Conservation (phyloP, 1,140 invertebrate genomes). For the Oedothorax gibbosus region DNA sequence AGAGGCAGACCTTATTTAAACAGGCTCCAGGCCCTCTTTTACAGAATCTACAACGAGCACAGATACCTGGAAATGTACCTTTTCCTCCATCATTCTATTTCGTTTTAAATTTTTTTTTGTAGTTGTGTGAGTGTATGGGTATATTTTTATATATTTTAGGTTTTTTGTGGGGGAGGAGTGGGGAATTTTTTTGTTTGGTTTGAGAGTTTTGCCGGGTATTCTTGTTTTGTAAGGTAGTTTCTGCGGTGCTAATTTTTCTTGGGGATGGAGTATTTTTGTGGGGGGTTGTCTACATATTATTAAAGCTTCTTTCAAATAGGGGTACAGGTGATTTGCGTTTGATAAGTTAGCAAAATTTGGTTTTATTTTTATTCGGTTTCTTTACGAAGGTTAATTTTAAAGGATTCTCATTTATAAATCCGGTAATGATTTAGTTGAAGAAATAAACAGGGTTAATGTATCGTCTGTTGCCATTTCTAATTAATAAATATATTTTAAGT, state of each 20-base stretch:
- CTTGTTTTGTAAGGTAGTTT: not conserved
- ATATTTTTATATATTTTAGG: slow-evolving; percentile 46
- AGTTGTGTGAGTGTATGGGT: not conserved
- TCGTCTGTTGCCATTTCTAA: no score
- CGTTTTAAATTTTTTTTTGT: not conserved
- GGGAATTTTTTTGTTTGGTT: not conserved
- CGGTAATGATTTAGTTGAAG: no score
- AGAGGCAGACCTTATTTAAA: slow-evolving; percentile 53
- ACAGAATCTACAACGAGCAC: slow-evolving; percentile 43
- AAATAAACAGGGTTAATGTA: no score
- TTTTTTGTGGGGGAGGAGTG: slow-evolving; percentile 23
- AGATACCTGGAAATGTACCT: slow-evolving; percentile 39
- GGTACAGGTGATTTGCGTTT: no score
- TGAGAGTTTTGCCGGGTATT: slow-evolving; percentile 1
- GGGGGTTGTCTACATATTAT: slow-evolving; percentile 15
- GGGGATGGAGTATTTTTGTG: slow-evolving; percentile 18
- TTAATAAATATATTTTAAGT: no score
- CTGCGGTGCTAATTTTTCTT: slow-evolving; percentile 41
- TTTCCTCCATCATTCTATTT: slow-evolving; percentile 7
- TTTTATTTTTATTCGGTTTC: no score
- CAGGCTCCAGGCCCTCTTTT: slow-evolving; percentile 43
- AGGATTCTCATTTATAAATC: no score
- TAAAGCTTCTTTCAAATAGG: no score
- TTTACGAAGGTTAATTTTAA: no score
- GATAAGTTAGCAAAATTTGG: no score